A percentile compares a stretch with the other conserved stretches of the same genome.
Conservation (phyloP, 1,140 invertebrate species). For the Bombus breviceps region DNA sequence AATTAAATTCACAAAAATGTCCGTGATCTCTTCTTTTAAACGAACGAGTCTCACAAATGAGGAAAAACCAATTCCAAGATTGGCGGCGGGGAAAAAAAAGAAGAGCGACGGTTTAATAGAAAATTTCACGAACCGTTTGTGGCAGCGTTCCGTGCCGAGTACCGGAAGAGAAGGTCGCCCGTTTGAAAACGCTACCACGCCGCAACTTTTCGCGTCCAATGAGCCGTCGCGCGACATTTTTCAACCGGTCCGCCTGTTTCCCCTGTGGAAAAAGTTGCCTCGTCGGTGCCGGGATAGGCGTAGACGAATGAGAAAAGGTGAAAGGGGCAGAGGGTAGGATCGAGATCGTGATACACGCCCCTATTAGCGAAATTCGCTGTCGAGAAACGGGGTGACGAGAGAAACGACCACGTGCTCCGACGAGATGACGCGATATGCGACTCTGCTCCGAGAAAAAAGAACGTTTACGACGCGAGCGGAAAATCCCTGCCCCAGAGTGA, state of each 20-base stretch:
- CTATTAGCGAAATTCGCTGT: constrained; percentile 4
- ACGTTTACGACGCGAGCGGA: background rate
- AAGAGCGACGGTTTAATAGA: background rate
- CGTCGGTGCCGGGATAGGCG: constrained; percentile 2
- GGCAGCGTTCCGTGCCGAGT: background rate
- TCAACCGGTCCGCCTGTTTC: background rate
- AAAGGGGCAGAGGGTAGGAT: constrained; percentile 19
- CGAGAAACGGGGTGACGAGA: background rate
- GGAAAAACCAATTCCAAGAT: background rate
- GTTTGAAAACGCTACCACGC: background rate
- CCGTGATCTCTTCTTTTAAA: background rate
- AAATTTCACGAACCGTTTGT: constrained; percentile 17
- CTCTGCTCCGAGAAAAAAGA: background rate
- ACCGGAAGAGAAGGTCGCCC: background rate
- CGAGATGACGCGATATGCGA: constrained; percentile 4
- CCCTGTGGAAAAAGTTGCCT: background rate
- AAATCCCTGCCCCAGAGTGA: background rate
- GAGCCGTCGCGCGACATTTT: constrained; percentile 21
- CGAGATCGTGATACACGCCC: constrained; percentile 26
- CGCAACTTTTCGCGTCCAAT: background rate
- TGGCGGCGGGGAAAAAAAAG: background rate
- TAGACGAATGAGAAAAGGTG: background rate
- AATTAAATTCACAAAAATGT: background rate
- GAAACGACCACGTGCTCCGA: constrained; percentile 6
- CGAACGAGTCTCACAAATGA: background rate